A percentile compares a stretch with the other conserved stretches of the same genome.
phyloP scores from a whole-genome alignment of 2,888 invertebrate genomes.

The Metellina segmentata region DNA sequence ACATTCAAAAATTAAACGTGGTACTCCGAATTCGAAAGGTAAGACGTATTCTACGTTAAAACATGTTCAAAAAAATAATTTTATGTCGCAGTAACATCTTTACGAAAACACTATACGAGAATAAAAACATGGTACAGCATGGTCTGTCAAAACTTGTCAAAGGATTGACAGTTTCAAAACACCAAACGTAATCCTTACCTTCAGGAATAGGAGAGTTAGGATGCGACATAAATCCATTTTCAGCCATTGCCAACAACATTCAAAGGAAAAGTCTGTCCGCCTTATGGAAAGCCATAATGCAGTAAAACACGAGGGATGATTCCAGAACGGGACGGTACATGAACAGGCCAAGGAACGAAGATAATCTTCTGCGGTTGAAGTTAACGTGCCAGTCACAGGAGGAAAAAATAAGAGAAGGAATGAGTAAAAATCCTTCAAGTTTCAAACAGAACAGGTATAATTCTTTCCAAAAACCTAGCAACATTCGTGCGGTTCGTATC shows the following conservation, averaged over 20 bases:
- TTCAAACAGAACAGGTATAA: conserved; percentile 6
- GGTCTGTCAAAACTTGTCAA: too few species aligned
- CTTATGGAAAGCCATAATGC: not conserved
- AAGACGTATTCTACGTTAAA: too few species aligned
- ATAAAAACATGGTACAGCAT: too few species aligned
- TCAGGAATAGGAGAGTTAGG: conserved; percentile 24
- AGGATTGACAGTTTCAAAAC: too few species aligned
- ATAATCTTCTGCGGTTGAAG: conserved; percentile 9
- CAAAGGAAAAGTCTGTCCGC: not conserved
- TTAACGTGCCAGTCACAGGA: conserved; percentile 37
- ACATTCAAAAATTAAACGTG: too few species aligned
- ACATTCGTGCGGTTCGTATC: conserved; percentile 23
- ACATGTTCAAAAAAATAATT: too few species aligned
- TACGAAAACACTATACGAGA: too few species aligned
- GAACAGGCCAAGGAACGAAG: conserved; percentile 15
- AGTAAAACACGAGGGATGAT: not conserved
- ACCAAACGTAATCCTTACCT: conserved; percentile 22
- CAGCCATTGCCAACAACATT: conserved; percentile 20
- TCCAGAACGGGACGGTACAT: not conserved
- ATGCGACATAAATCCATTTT: conserved; percentile 26
- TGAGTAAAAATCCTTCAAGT: not conserved
- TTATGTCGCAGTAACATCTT: too few species aligned
- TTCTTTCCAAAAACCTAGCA: not conserved
- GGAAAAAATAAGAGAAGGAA: conserved; percentile 7
- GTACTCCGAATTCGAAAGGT: too few species aligned